Conservation (phyloP, 2,888 invertebrate genomes). For the Zele albiditarsus region DNA sequence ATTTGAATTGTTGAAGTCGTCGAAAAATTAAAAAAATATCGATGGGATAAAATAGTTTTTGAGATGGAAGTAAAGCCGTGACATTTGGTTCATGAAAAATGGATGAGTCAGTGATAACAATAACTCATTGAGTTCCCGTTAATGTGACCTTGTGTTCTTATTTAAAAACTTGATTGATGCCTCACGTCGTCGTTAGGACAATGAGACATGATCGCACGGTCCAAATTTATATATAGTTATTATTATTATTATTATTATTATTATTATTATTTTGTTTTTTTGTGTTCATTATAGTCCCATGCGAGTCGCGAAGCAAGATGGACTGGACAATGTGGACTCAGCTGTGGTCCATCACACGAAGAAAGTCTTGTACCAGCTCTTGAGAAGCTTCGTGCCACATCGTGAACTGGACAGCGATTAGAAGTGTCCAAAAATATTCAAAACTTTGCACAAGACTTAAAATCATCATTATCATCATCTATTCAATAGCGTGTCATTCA, state of each 20-base stretch:
- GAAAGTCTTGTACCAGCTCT: conserved; percentile 69
- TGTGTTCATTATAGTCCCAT: conserved; percentile 77
- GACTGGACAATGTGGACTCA: conserved; percentile 79
- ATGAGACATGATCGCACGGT: too few species aligned
- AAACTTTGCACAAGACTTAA: conserved; percentile 56
- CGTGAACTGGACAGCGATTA: conserved; percentile 60
- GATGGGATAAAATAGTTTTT: not conserved
- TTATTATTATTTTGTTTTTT: conserved; percentile 47
- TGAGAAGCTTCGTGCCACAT: conserved; percentile 71
- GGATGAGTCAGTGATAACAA: not conserved
- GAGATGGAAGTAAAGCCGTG: not conserved
- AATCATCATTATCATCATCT: conserved; percentile 49
- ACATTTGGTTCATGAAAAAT: not conserved
- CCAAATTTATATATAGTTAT: not conserved
- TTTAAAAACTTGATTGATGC: not conserved
- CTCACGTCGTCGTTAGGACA: not conserved
- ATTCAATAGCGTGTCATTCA: conserved; percentile 19
- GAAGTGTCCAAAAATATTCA: not conserved
- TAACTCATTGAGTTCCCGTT: not conserved
- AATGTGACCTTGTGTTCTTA: not conserved
- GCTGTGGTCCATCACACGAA: conserved; percentile 72
- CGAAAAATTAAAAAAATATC: not conserved
- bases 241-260: too few species aligned
- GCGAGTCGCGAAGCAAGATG: conserved; percentile 82
- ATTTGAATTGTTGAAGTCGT: not conserved